phyloP scores from a whole-genome alignment of 2,888 invertebrate species.

The Scrobipalpa atriplicella region DNA sequence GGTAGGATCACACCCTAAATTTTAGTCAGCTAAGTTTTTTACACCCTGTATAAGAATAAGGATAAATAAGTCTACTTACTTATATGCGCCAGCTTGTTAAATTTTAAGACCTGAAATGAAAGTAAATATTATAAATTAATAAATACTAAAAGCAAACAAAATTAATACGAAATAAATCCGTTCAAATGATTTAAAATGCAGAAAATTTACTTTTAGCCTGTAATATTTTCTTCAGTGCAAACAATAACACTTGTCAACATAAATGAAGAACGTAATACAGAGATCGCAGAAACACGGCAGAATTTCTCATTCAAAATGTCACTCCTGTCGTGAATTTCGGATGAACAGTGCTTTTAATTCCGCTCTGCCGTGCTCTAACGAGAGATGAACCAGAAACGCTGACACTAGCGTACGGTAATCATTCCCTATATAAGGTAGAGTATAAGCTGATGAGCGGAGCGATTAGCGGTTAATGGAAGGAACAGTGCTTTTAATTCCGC shows the following conservation, averaged over 20 bases:
- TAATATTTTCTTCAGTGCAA: no score
- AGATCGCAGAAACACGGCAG: neutral
- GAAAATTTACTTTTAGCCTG: no score
- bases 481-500: neutral
- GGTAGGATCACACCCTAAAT: no score
- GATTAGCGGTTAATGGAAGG: neutral
- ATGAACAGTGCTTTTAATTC: slow-evolving; percentile 66
- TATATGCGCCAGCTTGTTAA: slow-evolving; percentile 78
- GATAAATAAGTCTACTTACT: slow-evolving; percentile 56
- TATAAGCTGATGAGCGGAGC: slow-evolving; percentile 43
- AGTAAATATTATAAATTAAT: slow-evolving; percentile 33
- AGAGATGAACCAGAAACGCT: slow-evolving; percentile 77
- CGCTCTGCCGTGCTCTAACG: slow-evolving; percentile 71
- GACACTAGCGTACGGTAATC: slow-evolving; percentile 76
- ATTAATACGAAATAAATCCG: no score
- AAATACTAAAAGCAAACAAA: no score
- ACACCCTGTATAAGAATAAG: slow-evolving; percentile 19
- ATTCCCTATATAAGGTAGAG: slow-evolving; percentile 48
- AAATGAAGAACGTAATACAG: neutral
- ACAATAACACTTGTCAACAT: neutral
- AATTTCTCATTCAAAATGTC: slow-evolving; percentile 29
- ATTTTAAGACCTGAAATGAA: slow-evolving; percentile 65
- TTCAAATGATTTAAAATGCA: no score
- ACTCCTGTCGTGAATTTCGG: slow-evolving; percentile 25
- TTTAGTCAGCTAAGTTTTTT: no score